Evolutionary conservation across 1,140 invertebrate genomes (phyloP).

Genomic region (Bombus pyrosoma): DNA sequence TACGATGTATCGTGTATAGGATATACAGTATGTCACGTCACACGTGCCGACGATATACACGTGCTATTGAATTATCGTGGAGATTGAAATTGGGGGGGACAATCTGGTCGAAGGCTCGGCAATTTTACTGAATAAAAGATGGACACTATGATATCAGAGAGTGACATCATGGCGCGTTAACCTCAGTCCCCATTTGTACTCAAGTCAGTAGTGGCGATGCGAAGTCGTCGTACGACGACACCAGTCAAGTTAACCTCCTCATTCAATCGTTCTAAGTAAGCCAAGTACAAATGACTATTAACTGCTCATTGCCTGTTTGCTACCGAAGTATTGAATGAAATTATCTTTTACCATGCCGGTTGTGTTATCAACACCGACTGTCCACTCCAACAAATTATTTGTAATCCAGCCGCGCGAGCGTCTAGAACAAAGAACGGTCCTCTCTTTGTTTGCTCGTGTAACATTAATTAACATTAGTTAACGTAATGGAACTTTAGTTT

Average conservation of each 20-base stretch:
- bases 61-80: not conserved
- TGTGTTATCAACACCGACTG: not conserved
- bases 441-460: not conserved
- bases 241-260: conserved; percentile 13
- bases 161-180: conserved; percentile 48
- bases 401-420: not conserved
- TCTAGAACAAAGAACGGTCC: not conserved
- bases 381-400: not conserved
- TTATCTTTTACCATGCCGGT: not conserved
- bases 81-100: not conserved
- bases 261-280: conserved; percentile 48
- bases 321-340: conserved; percentile 42
- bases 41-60: not conserved
- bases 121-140: conserved; percentile 14
- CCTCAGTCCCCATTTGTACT: conserved; percentile 44
- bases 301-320: conserved; percentile 32
- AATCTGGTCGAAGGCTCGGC: not conserved
- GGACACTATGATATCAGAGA: conserved; percentile 30
- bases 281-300: conserved; percentile 37
- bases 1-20: not conserved
- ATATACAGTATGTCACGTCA: not conserved
- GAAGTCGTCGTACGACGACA: conserved; percentile 42
- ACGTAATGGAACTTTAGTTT: not conserved
- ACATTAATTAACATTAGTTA: too few species aligned
- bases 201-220: conserved; percentile 35